A percentile compares a stretch with the other conserved stretches of the same genome.
Evolutionary conservation across 2,888 invertebrate species (phyloP).

Genomic region (Dysmachus trigonus): DNA sequence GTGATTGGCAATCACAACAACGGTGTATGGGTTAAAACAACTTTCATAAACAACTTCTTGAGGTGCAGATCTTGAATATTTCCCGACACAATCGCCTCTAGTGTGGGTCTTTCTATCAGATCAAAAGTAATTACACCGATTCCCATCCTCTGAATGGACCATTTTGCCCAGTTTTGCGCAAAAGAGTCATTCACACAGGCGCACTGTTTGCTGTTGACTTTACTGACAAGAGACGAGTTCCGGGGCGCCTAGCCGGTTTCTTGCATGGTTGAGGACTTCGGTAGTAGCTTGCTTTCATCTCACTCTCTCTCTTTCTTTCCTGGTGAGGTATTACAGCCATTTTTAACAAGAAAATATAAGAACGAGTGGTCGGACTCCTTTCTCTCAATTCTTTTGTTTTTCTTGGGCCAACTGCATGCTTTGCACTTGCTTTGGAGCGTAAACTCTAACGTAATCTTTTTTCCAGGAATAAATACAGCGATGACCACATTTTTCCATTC

Average conservation of each 20-base stretch:
- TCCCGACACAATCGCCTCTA: neutral
- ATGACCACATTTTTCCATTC: slow-evolving; percentile 29
- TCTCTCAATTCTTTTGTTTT: slow-evolving; percentile 5
- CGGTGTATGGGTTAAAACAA: slow-evolving; percentile 34
- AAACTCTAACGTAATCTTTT: slow-evolving; percentile 12
- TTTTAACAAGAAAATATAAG: neutral
- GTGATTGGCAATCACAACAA: neutral
- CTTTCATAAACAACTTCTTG: slow-evolving; percentile 39
- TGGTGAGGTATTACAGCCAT: neutral
- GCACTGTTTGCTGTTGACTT: neutral
- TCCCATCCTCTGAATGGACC: slow-evolving; percentile 36
- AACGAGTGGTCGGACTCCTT: slow-evolving; percentile 28
- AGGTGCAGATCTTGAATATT: neutral
- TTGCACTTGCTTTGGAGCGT: slow-evolving; percentile 35
- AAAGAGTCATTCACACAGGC: neutral
- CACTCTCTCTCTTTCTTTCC: neutral
- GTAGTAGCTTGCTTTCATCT: neutral
- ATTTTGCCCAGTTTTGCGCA: neutral
- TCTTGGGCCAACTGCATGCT: slow-evolving; percentile 22
- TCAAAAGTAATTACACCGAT: slow-evolving; percentile 10
- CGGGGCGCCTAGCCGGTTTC: neutral
- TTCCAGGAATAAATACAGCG: neutral
- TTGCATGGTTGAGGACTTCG: neutral
- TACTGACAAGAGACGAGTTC: neutral
- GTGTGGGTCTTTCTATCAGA: neutral